Base-by-base conservation (phyloP, 2,113 vertebrate genomes). In the Rhinolophus sinicus region DNA sequence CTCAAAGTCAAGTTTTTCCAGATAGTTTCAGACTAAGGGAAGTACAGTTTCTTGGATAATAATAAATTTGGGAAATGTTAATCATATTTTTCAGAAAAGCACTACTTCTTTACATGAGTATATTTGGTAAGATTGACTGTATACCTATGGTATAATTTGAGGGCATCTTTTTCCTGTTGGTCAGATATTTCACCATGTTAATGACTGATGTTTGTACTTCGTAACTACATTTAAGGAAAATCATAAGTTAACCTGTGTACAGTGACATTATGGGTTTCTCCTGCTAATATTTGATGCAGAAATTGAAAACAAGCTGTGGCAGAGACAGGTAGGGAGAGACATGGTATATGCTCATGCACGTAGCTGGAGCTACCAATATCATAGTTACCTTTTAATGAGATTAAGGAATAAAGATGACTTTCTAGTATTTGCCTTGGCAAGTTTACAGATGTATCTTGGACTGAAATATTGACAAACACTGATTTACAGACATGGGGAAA, bases 201-300 rank as follows among this genome's bases (percentile, higher is more conserved):
- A 60, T 75, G 82, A 77, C 2, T 62, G 16, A 88, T 64, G n/a
- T 85, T 47, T 77, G 80, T 56, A 69, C 35, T 62, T 83, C 58
- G n/a, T 83, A 90, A 21, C 10, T 72, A 47, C 56, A 28, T 22
- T 90, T 70, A 24, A 65, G n/a, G 54, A 72, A 95, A 97, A 88
- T 56, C 24, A 90, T 58, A 65, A 73, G 7, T 73, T 67, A 73
- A 58, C 83, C 33, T 72, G 47, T 44, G 24, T 38, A 33, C 6
- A 64, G 3, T 75, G 52, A 84, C 12, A 54, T 26, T 22, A 16
- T 82, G 64, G 10, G 9, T 72, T 92, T 89, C 7, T 86, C 52
- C 28, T 82, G 47, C 62, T 54, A 83, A 24, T 44, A 60, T 77
- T 87, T 94, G 54, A 38, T 86, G 40, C 21, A 77, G 24, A 88